Percentiles rank a stretch among this genome's conserved stretches.
These are phyloP conservation scores for Chymomyza caudatula DNA, from an alignment of 2,888 invertebrate species.

Conservation along the genomic window DNA sequence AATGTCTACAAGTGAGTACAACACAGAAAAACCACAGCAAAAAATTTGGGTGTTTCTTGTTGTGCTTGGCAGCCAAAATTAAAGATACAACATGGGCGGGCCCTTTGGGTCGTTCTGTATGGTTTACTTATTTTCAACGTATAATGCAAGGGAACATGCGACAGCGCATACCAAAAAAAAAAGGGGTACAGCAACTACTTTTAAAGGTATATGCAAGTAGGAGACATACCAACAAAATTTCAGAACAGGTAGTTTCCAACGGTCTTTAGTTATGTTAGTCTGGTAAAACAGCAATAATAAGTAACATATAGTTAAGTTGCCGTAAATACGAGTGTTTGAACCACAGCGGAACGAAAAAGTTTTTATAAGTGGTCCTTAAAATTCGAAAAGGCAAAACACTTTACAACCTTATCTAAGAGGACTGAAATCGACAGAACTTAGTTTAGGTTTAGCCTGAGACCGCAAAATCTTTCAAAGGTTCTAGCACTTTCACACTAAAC, in stretches of 20 bases:
- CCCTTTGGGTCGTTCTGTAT: background rate
- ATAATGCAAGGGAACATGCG: background rate
- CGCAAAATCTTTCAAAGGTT: too few species aligned
- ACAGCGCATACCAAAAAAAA: conserved; percentile 32
- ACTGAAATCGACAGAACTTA: too few species aligned
- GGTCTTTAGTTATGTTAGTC: background rate
- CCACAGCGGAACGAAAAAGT: background rate
- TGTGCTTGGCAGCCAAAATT: background rate
- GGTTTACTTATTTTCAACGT: background rate
- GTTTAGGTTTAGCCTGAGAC: too few species aligned
- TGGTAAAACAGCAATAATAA: background rate
- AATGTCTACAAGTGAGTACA: background rate
- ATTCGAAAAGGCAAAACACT: too few species aligned
- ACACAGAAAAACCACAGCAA: conserved; percentile 20
- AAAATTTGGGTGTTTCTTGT: background rate
- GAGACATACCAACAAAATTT: background rate
- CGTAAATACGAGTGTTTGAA: background rate
- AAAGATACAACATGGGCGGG: conserved; percentile 34
- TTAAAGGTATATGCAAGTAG: too few species aligned
- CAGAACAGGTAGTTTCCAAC: background rate
- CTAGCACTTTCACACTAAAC: too few species aligned
- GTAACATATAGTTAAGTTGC: background rate
- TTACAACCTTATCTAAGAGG: too few species aligned
- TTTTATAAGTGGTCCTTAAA: too few species aligned
- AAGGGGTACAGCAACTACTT: conserved; percentile 25